Evolutionary conservation across 2,113 vertebrate species (phyloP), one percentile per base, ranked within the genome.

Genomic region (Pelodiscus sinensis): DNA sequence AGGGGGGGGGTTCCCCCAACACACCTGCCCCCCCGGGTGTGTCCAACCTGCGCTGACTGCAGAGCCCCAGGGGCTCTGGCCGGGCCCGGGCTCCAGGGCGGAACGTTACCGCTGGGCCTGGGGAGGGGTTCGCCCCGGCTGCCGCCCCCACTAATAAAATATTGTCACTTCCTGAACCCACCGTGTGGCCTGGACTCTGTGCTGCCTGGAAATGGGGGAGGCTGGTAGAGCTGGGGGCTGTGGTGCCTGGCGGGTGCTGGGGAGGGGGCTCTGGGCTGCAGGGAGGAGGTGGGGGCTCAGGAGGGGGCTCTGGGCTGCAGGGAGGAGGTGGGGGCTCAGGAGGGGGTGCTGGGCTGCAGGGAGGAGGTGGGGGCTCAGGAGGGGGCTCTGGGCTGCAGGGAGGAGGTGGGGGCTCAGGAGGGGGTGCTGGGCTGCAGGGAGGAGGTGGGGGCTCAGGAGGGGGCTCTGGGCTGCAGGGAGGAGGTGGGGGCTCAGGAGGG

Each of bases 121-220:
- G 78, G 82, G 80, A 73, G 51, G n/a, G 68, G 51, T 52, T 51
- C 27, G 51, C 80, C 85, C 86, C 79, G 31, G 29, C 62, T 79
- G 77, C 68, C 89, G 50, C 81, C 89, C 79, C 77, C 56, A 82
- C 84, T 91, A 91, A 91, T 91, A 91, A 91, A 91, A 91, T 82
- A 82, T 86, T 91, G 90, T 91, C 84, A 91, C 90, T 91, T 91
- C 84, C 86, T 80, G 86, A 91, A 91, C 27, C 18, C 80, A 62
- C 50, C 44, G 15, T 19, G 14, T 68, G 68, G 56, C 57, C 35
- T 57, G 57, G 51, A n/a, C 68, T 91, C 35, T 38, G 56, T 18
- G 38, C 21, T 44, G 44, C 4, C 6, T 16, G 77, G 38, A 60
- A 44, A 13, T 8, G n/a, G 50, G 44, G 19, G 35, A 25, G 13